Base-by-base conservation (phyloP, 2,797 vertebrate genomes). In the Ispidina lecontei region DNA sequence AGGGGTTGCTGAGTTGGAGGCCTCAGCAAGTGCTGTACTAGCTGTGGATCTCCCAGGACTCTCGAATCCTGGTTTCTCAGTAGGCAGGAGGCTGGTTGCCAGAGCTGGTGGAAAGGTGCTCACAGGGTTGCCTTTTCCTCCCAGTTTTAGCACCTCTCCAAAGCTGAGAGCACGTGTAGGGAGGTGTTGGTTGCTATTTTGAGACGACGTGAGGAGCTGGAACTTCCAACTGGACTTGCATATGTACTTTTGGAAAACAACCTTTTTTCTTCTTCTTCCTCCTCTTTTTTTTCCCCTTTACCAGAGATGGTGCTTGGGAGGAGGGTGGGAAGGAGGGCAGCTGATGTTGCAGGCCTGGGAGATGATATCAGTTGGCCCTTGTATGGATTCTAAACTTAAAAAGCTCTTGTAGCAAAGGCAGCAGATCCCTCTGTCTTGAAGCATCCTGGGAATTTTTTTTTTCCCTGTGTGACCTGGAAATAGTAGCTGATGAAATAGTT, bases 401-500 rank as follows among this genome's bases (percentile, higher is more conserved):
- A 26, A 54, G 25, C 87, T 55, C 63, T 21, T 28, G 25, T 35
- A 64, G 51, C 54, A 39, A 70, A 93, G 72, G 69, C 87, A 63
- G 74, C 10, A 2, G 54, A 64, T 84, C 77, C 37, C 2, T 47
- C 63, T 91, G 35, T 70, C 72, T 82, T 75, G 55, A 80, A 60
- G 91, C 78, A 77, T 85, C 81, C 67, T 87, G 84, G 86, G 77
- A 93, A 81, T 93, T 87, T 49, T 20, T 84, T 92, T 67, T 60
- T 63, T 89, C 89, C 76, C 12, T 49, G 68, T 49, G 46, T 84
- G 88, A 91, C 91, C 91, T 96, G 96, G 90, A 93, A 96, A 84
- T 71, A 76, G 74, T 67, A 84, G 75, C 90, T 91, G 92, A 95
- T 89, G 76, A 92, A 94, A 96, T 80, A 93, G 81, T 81, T 96